These are phyloP conservation scores for Diuraphis noxia DNA, from an alignment of 1,140 invertebrate genomes.

Conservation along the genomic window DNA sequence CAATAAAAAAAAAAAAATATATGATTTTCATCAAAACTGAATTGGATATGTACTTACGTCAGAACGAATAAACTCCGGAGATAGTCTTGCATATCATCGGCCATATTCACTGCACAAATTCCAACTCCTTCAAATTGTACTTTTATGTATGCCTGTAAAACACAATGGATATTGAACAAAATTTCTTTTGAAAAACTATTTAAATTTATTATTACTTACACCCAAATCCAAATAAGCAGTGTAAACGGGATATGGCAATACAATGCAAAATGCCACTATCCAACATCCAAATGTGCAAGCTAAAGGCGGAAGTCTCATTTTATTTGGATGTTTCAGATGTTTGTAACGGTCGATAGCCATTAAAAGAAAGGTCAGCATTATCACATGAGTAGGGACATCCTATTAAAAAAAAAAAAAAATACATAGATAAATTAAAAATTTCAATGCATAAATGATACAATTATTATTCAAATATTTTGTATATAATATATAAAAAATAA, in stretches of 20 bases:
- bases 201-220: conserved; percentile 47
- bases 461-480: not conserved
- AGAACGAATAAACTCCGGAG: conserved; percentile 66
- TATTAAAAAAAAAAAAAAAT: conserved; percentile 59
- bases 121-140: conserved; percentile 64
- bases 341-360: conserved; percentile 72
- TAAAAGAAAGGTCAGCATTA: conserved; percentile 71
- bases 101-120: conserved; percentile 66
- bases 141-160: conserved; percentile 62
- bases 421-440: not conserved
- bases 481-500: no score
- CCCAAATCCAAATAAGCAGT: conserved; percentile 55
- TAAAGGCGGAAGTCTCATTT: conserved; percentile 67
- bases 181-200: not conserved
- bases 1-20: no score
- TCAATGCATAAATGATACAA: not conserved
- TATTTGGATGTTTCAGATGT: conserved; percentile 67
- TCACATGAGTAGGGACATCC: conserved; percentile 72
- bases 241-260: conserved; percentile 74
- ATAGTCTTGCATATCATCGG: conserved; percentile 69
- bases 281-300: conserved; percentile 72
- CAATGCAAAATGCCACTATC: conserved; percentile 71
- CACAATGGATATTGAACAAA: conserved; percentile 42
- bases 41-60: conserved; percentile 64
- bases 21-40: not conserved